Evolutionary conservation across 2,888 invertebrate species (phyloP), one percentile per base, ranked within the genome.

Genomic region (Oscheius sp.): DNA sequence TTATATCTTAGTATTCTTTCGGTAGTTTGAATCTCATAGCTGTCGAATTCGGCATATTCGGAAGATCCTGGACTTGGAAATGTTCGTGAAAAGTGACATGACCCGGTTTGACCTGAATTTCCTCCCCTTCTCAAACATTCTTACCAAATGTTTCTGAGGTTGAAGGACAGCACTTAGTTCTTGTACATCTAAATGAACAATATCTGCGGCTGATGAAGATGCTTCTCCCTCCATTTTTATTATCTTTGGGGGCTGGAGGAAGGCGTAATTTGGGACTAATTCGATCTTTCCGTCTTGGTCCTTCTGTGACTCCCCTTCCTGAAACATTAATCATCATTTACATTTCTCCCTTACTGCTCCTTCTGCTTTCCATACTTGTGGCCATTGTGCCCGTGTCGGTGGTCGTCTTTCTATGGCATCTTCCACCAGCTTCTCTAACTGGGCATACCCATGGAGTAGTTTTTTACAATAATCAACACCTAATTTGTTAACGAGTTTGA

Each of bases 381-480:
- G 59, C 59, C 59, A 59, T 41, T 59, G 59, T 5, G 59, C 59
- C 20, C 59, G 9, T 8, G 59, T 59, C 4, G 59, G 59, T 5
- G 59, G 59, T 3, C 59, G 59, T 6, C 22, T 22, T 30, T 59
- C 44, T 36, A 28, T 50, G 2, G 54, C 54, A 12, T 54, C 54
- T 32, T 54, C 54, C 20, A 59, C 26, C 28, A 59, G n/a, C 17
- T 59, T 59, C 14, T 59, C 59, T 28, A 59, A n/a, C 9, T 56
- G 56, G 1, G 56, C 56, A 38, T 56, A 56, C 20, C 44, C 41
- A 17, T 59, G 59, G 9, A 59, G 44, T 3, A 59, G 28, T 32
- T 59, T 59, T 24, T 44, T 59, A 30, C 28, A 59, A 20, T 41
- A 59, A n/a, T 44, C 44, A 9, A 41, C 59, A 0, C 59, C 59